These are phyloP conservation scores for Diplodus puntazzo DNA, from an alignment of 2,797 vertebrate species.

Conservation along the genomic window DNA sequence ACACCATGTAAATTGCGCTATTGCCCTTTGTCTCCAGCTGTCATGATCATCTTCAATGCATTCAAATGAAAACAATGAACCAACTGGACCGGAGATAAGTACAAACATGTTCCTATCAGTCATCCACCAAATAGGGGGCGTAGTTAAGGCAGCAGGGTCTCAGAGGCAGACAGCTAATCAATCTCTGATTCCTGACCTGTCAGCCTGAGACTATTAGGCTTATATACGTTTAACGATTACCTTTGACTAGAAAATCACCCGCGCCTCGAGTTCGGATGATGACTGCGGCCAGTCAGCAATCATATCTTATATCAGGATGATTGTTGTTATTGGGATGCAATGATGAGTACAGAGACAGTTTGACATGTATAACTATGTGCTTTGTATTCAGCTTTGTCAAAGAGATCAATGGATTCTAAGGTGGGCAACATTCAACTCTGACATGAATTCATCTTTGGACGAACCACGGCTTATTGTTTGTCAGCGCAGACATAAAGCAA, in stretches of 20 bases:
- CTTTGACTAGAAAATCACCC: conserved; percentile 41
- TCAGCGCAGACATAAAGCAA: background rate
- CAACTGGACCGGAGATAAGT: conserved; percentile 57
- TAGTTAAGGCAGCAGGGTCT: conserved; percentile 36
- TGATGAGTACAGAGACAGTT: conserved; percentile 4
- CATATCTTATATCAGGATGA: conserved; percentile 13
- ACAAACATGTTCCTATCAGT: conserved; percentile 60
- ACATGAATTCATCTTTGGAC: background rate
- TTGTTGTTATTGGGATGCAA: conserved; percentile 28
- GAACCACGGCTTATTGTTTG: background rate
- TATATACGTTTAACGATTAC: conserved; percentile 28
- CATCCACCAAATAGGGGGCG: conserved; percentile 43
- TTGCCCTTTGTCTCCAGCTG: conserved; percentile 9
- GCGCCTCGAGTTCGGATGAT: conserved; percentile 6
- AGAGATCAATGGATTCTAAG: conserved; percentile 1
- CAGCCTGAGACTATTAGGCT: conserved; percentile 30
- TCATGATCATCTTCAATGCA: conserved; percentile 10
- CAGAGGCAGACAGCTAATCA: conserved; percentile 54
- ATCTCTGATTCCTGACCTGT: conserved; percentile 59
- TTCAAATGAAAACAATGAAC: conserved; percentile 27
- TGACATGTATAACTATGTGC: conserved; percentile 1
- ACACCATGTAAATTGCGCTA: background rate
- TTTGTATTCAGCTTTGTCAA: conserved; percentile 10
- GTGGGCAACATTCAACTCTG: background rate
- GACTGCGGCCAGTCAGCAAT: background rate